These are phyloP conservation scores for Resseliella maxima DNA, from an alignment of 2,888 invertebrate species.

Conservation along the genomic window DNA sequence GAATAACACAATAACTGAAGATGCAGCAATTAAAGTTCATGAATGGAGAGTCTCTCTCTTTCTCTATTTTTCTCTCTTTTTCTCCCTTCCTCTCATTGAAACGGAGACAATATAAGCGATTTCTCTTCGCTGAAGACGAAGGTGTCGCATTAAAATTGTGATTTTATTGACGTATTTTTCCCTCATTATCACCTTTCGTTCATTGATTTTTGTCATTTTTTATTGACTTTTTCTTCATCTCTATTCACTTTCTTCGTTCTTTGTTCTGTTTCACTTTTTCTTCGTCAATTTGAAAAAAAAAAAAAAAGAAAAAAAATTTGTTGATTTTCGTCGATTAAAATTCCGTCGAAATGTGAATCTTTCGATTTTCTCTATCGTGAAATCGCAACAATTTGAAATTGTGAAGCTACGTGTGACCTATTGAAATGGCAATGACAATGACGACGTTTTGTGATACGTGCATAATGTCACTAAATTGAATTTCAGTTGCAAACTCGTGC, in stretches of 20 bases:
- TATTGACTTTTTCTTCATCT: not conserved
- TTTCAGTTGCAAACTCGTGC: not conserved
- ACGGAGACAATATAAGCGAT: too few relatives aligned
- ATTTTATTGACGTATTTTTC: not conserved
- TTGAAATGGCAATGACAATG: slow-evolving; percentile 2
- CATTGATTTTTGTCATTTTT: not conserved
- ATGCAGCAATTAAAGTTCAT: too few relatives aligned
- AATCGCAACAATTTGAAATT: not conserved
- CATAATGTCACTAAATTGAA: not conserved
- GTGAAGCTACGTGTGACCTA: not conserved
- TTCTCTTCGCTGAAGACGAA: too few relatives aligned
- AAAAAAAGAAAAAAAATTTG: too few relatives aligned
- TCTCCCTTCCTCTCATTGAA: too few relatives aligned
- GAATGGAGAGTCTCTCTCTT: too few relatives aligned
- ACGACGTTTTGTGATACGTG: not conserved
- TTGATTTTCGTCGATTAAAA: too few relatives aligned
- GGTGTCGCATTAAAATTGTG: not conserved
- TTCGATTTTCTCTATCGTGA: too few relatives aligned
- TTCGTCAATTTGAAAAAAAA: too few relatives aligned
- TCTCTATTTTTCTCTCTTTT: too few relatives aligned
- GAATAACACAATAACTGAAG: too few relatives aligned
- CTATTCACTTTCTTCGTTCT: not conserved
- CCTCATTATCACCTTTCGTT: not conserved
- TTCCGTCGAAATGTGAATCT: too few relatives aligned
- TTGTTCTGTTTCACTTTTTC: not conserved